Percentiles rank a stretch among this genome's conserved stretches.
These are phyloP conservation scores for Oedothorax gibbosus DNA, from an alignment of 1,140 invertebrate species.

Conservation along the genomic window DNA sequence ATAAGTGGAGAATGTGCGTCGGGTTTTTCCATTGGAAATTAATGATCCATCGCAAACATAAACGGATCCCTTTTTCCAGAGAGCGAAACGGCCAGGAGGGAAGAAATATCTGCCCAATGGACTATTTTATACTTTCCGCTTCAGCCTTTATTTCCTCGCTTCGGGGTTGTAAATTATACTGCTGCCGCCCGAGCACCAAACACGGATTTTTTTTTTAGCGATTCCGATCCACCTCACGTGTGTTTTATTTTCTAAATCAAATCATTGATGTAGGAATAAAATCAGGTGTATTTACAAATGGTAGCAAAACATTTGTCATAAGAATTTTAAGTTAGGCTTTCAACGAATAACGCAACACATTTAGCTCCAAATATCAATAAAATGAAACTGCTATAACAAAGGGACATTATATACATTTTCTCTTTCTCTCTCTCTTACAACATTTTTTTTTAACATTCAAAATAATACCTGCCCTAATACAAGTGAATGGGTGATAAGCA, in stretches of 20 bases:
- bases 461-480: too few species aligned
- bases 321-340: too few species aligned
- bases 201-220: conserved; percentile 35
- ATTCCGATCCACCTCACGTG: neutral
- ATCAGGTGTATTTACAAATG: neutral
- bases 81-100: conserved; percentile 30
- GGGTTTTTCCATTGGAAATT: conserved; percentile 55
- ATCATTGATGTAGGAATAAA: neutral
- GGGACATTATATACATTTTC: too few species aligned
- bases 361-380: too few species aligned
- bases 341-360: too few species aligned
- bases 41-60: conserved; percentile 58
- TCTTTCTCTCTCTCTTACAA: too few species aligned
- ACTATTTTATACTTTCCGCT: conserved; percentile 58
- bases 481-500: too few species aligned
- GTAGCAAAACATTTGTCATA: too few species aligned
- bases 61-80: conserved; percentile 48
- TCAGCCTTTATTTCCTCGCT: neutral
- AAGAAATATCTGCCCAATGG: conserved; percentile 55
- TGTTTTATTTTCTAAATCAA: neutral
- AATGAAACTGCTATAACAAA: too few species aligned
- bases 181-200: conserved; percentile 7
- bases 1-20: conserved; percentile 7
- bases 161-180: conserved; percentile 39
- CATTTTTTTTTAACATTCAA: too few species aligned